phyloP scores from a whole-genome alignment of 2,113 vertebrate species.

The Atlantisia rogersi region DNA sequence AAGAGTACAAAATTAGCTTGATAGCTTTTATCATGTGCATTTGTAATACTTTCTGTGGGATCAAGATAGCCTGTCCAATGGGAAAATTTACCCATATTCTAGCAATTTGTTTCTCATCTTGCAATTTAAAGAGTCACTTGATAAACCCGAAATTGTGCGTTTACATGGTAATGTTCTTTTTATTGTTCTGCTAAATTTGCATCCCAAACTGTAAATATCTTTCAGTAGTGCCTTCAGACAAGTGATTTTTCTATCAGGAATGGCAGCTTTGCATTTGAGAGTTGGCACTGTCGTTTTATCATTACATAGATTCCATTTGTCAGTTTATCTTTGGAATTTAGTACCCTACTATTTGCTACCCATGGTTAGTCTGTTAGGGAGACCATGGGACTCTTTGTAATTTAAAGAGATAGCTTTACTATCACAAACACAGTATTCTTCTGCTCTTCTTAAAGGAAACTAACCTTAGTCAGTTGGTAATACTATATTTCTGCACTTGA shows the following conservation, averaged over 20 bases:
- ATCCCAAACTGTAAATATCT: background rate
- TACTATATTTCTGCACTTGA: background rate
- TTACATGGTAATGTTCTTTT: background rate
- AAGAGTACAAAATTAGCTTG: background rate
- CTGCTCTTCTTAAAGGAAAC: background rate
- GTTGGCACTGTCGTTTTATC: background rate
- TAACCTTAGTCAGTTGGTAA: background rate
- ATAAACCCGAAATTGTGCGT: background rate
- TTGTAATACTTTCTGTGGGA: background rate
- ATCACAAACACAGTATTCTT: background rate
- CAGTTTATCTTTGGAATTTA: background rate
- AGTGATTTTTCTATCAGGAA: background rate
- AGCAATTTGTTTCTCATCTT: background rate
- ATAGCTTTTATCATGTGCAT: background rate
- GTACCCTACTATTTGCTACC: background rate
- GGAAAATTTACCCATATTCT: background rate
- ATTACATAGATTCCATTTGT: background rate
- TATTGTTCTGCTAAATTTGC: background rate
- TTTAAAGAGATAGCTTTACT: background rate
- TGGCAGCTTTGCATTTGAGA: background rate
- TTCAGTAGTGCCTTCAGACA: background rate
- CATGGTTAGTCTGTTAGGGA: background rate
- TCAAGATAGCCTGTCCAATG: background rate
- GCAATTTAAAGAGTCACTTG: background rate
- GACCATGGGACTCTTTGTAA: background rate